phyloP scores from a whole-genome alignment of 2,888 invertebrate genomes.

The Thera britannica region DNA sequence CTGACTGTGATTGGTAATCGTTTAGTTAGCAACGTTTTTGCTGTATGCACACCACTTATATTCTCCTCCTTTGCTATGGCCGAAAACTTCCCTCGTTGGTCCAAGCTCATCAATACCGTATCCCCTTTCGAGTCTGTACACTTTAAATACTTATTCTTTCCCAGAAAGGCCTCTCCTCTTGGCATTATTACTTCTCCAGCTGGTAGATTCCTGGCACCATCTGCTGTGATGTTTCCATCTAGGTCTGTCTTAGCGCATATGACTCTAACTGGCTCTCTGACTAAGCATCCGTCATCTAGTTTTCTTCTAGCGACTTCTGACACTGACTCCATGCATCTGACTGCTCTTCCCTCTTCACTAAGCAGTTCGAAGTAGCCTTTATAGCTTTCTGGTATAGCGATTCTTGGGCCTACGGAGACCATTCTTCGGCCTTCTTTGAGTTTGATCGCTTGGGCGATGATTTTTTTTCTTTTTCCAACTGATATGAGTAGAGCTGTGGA shows the following conservation, averaged over 20 bases:
- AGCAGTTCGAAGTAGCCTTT: constrained; percentile 96
- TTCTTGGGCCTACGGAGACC: constrained; percentile 91
- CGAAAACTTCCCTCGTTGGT: constrained; percentile 96
- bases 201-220: constrained; percentile 90
- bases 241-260: constrained; percentile 86
- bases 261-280: constrained; percentile 91
- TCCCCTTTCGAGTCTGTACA: constrained; percentile 95
- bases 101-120: constrained; percentile 91
- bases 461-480: constrained; percentile 93
- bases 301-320: constrained; percentile 91
- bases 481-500: constrained; percentile 94
- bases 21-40: constrained; percentile 94
- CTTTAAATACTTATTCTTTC: constrained; percentile 92
- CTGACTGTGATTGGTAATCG: constrained; percentile 96
- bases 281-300: constrained; percentile 90
- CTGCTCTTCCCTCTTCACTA: constrained; percentile 96
- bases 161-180: constrained; percentile 88
- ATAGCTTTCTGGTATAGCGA: constrained; percentile 96
- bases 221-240: constrained; percentile 87
- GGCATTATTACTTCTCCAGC: constrained; percentile 94
- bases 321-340: constrained; percentile 95
- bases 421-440: constrained; percentile 94
- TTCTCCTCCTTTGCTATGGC: constrained; percentile 96
- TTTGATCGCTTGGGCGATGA: constrained; percentile 95
- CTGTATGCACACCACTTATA: constrained; percentile 97